A percentile compares a stretch with the other conserved stretches of the same genome.
Evolutionary conservation across 1,140 invertebrate species (phyloP).

Genomic region (Latrodectus geometricus): DNA sequence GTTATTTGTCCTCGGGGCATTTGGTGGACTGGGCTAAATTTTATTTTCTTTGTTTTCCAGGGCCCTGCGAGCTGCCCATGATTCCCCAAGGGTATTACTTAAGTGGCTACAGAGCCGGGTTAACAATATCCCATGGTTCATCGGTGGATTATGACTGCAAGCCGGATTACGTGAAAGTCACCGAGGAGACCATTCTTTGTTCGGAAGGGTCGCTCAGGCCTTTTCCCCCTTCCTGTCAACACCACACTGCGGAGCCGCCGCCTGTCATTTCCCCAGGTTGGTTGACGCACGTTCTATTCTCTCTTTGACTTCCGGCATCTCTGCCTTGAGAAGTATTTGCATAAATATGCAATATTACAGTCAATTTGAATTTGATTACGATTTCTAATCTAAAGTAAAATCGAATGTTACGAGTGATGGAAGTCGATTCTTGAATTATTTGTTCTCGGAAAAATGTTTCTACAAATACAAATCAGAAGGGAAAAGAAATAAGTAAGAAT

Average conservation of each 20-base stretch:
- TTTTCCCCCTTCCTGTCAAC: slow-evolving; percentile 72
- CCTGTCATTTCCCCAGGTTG: slow-evolving; percentile 42
- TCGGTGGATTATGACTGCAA: slow-evolving; percentile 71
- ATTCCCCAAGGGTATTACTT: slow-evolving; percentile 80
- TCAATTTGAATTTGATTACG: too few species aligned
- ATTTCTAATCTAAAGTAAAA: too few species aligned
- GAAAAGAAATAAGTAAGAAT: too few species aligned
- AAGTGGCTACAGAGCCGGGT: slow-evolving; percentile 80
- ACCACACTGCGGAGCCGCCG: slow-evolving; percentile 44
- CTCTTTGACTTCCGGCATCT: too few species aligned
- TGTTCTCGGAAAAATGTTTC: too few species aligned
- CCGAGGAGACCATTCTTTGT: slow-evolving; percentile 74
- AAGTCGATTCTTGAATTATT: too few species aligned
- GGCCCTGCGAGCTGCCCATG: slow-evolving; percentile 80
- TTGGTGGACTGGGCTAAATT: too few species aligned
- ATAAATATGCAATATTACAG: too few species aligned
- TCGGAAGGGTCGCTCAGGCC: slow-evolving; percentile 77
- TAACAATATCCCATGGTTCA: slow-evolving; percentile 83
- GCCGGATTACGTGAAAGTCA: slow-evolving; percentile 72
- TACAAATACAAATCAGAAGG: too few species aligned
- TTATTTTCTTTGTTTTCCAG: slow-evolving; percentile 67
- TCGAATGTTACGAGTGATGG: too few species aligned
- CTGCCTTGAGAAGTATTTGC: too few species aligned
- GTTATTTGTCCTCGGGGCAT: too few species aligned
- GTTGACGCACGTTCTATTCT: neutral